Evolutionary conservation across 2,797 vertebrate genomes (phyloP).

Genomic region (Semaprochilodus insignis): DNA sequence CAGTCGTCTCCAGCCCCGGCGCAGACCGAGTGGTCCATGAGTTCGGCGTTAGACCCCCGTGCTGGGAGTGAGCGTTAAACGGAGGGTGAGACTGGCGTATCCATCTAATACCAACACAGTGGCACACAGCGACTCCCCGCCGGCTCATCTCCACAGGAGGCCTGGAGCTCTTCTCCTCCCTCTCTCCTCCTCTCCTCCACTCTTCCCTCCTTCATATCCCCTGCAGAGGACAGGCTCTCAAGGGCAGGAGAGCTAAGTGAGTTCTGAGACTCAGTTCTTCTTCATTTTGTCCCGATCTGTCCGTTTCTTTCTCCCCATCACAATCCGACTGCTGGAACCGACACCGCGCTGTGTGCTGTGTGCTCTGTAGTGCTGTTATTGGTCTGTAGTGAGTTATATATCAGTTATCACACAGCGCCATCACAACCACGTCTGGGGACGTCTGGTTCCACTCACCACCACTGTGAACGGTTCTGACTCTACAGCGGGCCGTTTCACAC

Average conservation of each 20-base stretch:
- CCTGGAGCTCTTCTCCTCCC: constrained; percentile 54
- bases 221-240: constrained; percentile 64
- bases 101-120: constrained; percentile 36
- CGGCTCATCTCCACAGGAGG: constrained; percentile 39
- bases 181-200: constrained; percentile 68
- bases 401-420: too few relatives aligned
- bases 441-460: too few relatives aligned
- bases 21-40: constrained; percentile 11
- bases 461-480: too few relatives aligned
- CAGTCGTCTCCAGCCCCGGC: not conserved
- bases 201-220: constrained; percentile 28
- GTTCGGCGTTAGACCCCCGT: constrained; percentile 21
- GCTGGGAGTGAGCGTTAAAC: constrained; percentile 40
- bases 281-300: constrained; percentile 13
- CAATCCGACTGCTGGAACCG: too few relatives aligned
- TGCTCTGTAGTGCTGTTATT: too few relatives aligned
- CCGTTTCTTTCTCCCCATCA: too few relatives aligned
- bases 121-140: constrained; percentile 33
- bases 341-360: too few relatives aligned
- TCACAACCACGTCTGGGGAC: too few relatives aligned
- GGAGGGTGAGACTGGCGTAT: constrained; percentile 39
- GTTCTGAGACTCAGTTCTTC: constrained; percentile 29
- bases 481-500: too few relatives aligned
- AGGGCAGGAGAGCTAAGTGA: constrained; percentile 64
- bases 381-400: too few relatives aligned